Evolutionary conservation across 2,888 invertebrate species (phyloP), one percentile per base, ranked within the genome.

Genomic region (Chymomyza procnemis): DNA sequence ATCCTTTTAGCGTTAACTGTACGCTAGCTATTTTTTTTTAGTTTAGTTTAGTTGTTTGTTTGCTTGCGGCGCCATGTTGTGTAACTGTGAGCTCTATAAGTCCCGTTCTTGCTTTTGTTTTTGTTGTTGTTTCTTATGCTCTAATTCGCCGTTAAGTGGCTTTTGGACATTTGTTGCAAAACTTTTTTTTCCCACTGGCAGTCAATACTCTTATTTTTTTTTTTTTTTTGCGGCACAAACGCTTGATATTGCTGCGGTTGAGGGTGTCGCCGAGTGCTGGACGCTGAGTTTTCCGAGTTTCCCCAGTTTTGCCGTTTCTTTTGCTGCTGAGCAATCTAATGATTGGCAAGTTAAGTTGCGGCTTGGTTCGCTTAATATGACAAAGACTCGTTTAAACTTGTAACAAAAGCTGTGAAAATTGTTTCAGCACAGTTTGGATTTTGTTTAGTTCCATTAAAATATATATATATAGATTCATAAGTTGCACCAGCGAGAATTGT

Each of bases 71-170:
- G 52, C 50, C 4, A 48, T 26, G 73, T 72, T 65, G 68, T 68
- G 59, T 64, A 19, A 21, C n/a, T 57, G 54, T n/a, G 30, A 41
- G 58, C 52, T 69, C 50, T 22, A 6, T 26, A 26, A 26, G 26
- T 26, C 26, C 26, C 64, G 66, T 62, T n/a, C n/a, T n/a, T n/a
- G n/a, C n/a, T n/a, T n/a, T n/a, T 67, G 47, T n/a, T 26, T 14
- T 47, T 34, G 52, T 54, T 52, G 50, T 26, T 56, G 30, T 64
- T 30, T 18, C 62, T 68, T 81, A 71, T 67, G 85, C 81, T 75
- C 85, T 82, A 82, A 82, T 82, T 81, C 82, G 80, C 82, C 72
- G 85, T 84, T 84, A 82, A 84, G 85, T 82, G 85, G 85, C 82
- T 81, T 82, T 84, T 76, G 75, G 80, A 81, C 85, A 79, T 84